These are phyloP conservation scores for Trichopoda pennipes DNA, from an alignment of 2,888 invertebrate genomes.

Conservation along the genomic window DNA sequence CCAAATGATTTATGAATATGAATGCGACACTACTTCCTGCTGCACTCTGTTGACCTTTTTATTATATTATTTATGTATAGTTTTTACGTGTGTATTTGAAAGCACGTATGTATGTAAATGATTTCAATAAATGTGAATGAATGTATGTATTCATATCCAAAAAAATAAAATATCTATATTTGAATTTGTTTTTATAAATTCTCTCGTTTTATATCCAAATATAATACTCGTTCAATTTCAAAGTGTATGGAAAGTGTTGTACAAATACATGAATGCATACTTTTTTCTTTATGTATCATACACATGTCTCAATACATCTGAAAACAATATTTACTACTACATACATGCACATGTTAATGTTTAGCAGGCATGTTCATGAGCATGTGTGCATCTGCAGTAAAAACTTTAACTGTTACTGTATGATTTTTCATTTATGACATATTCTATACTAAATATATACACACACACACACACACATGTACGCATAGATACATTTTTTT, in stretches of 20 bases:
- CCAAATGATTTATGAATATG: constrained; percentile 79
- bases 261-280: background rate
- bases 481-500: too few relatives aligned
- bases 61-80: constrained; percentile 51
- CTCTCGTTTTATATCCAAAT: constrained; percentile 18
- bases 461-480: background rate
- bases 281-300: background rate
- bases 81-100: background rate
- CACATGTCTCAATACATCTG: background rate
- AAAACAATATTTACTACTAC: too few relatives aligned
- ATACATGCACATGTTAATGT: too few relatives aligned
- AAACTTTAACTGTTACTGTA: constrained; percentile 55
- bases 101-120: background rate
- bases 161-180: constrained; percentile 24
- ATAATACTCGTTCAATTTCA: constrained; percentile 23
- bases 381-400: constrained; percentile 15
- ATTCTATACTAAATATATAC: constrained; percentile 20
- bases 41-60: constrained; percentile 68
- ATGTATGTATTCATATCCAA: too few relatives aligned
- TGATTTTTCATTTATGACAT: constrained; percentile 69
- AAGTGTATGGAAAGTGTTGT: background rate
- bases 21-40: constrained; percentile 79
- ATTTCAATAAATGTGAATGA: background rate
- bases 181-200: constrained; percentile 1
- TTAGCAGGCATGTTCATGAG: background rate